These are phyloP conservation scores for Drosophila meridionalis DNA, from an alignment of 2,888 invertebrate species.

Conservation along the genomic window DNA sequence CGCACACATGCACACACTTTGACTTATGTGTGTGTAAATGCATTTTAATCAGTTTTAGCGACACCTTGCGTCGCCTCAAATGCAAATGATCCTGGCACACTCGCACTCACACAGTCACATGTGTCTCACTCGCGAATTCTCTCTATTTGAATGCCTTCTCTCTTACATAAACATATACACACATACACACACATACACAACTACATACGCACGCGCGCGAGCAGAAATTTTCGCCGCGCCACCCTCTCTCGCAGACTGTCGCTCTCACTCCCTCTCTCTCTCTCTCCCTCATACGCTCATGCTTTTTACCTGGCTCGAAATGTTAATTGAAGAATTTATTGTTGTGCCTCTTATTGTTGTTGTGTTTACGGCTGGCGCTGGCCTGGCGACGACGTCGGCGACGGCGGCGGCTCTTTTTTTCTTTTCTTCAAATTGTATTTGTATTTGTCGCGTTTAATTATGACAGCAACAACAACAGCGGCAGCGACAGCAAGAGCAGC, in stretches of 20 bases:
- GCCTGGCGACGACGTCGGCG: conserved; percentile 55
- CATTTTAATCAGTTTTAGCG: conserved; percentile 74
- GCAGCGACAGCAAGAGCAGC: neutral
- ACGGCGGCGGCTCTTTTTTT: conserved; percentile 60
- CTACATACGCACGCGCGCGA: conserved; percentile 1
- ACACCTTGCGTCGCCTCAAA: conserved; percentile 75
- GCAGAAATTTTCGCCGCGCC: conserved; percentile 55
- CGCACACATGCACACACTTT: conserved; percentile 7
- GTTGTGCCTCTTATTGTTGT: conserved; percentile 73
- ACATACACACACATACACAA: conserved; percentile 10
- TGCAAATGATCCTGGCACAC: conserved; percentile 75
- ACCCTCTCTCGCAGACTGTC: conserved; percentile 15
- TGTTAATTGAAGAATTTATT: conserved; percentile 82
- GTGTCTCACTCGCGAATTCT: conserved; percentile 44
- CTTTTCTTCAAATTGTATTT: conserved; percentile 78
- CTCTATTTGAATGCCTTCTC: conserved; percentile 32
- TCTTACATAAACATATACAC: conserved; percentile 20
- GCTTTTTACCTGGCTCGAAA: conserved; percentile 77
- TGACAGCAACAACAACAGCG: conserved; percentile 63
- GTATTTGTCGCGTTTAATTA: conserved; percentile 80
- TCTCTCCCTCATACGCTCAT: conserved; percentile 34
- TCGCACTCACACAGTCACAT: conserved; percentile 24
- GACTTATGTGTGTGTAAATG: conserved; percentile 53
- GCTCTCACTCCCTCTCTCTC: neutral
- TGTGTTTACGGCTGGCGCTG: conserved; percentile 74